Conservation (phyloP, 1,140 invertebrate genomes). For the Bombus superbus region DNA sequence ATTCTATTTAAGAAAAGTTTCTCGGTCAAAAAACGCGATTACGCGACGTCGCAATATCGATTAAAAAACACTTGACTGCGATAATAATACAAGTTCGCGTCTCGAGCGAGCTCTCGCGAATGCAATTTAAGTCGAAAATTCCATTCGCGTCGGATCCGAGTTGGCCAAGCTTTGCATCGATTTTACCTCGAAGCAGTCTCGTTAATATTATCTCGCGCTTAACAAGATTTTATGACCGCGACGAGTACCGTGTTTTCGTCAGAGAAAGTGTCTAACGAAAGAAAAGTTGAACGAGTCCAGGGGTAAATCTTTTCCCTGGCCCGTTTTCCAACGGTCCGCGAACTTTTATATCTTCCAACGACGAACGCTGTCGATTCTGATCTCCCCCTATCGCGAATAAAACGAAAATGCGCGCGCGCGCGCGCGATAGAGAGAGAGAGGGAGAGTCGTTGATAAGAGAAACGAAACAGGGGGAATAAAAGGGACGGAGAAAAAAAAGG, state of each 20-base stretch:
- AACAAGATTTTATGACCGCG: constrained; percentile 57
- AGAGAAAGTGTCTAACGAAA: not conserved
- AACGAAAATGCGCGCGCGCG: not conserved
- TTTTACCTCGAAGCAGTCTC: constrained; percentile 35
- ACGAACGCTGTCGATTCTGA: not conserved
- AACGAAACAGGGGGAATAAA: not conserved
- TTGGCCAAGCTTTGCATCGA: constrained; percentile 44
- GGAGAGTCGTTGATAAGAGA: not conserved
- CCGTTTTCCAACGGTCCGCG: constrained; percentile 6
- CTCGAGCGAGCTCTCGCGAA: not conserved
- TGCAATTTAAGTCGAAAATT: constrained; percentile 43
- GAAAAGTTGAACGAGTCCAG: constrained; percentile 18
- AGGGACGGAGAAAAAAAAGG: no score
- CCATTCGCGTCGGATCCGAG: constrained; percentile 11
- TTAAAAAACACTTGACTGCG: constrained; percentile 24
- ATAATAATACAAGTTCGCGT: constrained; percentile 1
- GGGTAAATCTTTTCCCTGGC: not conserved
- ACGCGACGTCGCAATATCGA: constrained; percentile 1
- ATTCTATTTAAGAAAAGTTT: not conserved
- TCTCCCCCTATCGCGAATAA: not conserved
- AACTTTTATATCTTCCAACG: constrained; percentile 18
- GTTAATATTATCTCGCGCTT: constrained; percentile 62
- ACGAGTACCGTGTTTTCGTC: constrained; percentile 36
- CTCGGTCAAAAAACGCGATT: not conserved
- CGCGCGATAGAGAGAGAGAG: no score